Evolutionary conservation across 2,113 vertebrate species (phyloP).

Genomic region (Epinephelus lanceolatus): DNA sequence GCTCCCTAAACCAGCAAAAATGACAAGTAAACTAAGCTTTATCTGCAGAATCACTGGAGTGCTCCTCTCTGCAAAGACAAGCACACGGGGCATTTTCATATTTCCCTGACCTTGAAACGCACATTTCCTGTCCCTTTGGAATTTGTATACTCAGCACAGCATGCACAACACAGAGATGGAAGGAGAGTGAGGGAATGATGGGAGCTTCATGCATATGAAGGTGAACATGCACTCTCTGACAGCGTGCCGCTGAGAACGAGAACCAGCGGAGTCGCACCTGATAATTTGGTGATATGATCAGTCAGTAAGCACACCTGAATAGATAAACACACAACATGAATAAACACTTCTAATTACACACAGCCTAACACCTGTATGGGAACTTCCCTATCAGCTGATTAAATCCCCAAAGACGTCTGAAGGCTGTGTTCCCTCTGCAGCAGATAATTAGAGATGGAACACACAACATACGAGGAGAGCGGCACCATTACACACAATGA

Average conservation of each 20-base stretch:
- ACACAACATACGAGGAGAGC: not conserved
- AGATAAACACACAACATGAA: not conserved
- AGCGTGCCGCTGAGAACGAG: not conserved
- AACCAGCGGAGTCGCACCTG: not conserved
- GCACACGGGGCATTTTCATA: not conserved
- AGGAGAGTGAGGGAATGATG: not conserved
- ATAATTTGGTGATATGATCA: not conserved
- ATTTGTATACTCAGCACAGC: conserved; percentile 32
- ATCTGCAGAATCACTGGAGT: not conserved
- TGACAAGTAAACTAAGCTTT: not conserved
- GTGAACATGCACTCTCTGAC: not conserved
- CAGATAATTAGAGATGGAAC: not conserved
- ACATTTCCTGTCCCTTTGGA: conserved; percentile 30
- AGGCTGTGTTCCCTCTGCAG: not conserved
- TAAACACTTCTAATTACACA: not conserved
- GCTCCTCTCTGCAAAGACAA: not conserved
- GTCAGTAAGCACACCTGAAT: not conserved
- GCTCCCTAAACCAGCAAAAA: not conserved
- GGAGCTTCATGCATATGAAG: conserved; percentile 14
- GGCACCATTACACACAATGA: not conserved
- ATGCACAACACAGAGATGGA: conserved; percentile 11
- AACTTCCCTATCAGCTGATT: conserved; percentile 14
- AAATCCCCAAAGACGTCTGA: not conserved
- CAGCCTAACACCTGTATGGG: not conserved
- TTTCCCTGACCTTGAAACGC: conserved; percentile 52